Conservation (phyloP, 2,113 vertebrate species). For the Pyrgilauda ruficollis region DNA sequence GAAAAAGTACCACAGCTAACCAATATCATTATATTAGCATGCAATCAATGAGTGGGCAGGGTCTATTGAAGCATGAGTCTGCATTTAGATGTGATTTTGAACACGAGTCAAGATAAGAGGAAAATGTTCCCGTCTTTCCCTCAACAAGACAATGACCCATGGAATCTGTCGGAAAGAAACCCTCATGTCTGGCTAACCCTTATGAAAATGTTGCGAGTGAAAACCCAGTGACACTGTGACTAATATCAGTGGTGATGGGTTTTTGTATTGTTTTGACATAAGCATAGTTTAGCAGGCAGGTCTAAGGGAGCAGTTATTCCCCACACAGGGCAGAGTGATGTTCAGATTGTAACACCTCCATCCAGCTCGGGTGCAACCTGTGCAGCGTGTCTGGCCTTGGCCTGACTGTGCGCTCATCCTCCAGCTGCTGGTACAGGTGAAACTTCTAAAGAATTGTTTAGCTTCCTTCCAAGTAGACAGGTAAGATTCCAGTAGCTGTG, state of each 20-base stretch:
- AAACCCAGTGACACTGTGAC: background rate
- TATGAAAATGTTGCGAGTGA: background rate
- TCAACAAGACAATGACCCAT: background rate
- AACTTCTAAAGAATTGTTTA: background rate
- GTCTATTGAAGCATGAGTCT: background rate
- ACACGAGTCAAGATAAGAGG: background rate
- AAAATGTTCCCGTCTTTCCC: background rate
- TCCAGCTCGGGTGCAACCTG: background rate
- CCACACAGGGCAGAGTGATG: background rate
- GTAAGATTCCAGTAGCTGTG: rapidly evolving
- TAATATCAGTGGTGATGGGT: background rate
- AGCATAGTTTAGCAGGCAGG: background rate
- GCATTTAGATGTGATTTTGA: background rate
- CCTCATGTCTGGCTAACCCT: background rate
- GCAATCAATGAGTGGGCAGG: background rate
- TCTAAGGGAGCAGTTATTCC: background rate
- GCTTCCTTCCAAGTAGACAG: background rate
- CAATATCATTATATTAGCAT: background rate
- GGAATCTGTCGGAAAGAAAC: background rate
- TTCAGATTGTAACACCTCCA: background rate
- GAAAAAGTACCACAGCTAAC: background rate
- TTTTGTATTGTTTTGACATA: background rate
- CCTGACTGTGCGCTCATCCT: background rate
- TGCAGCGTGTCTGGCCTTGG: background rate
- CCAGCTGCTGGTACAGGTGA: background rate